phyloP scores from a whole-genome alignment of 2,113 vertebrate genomes.

The Rhynchopsitta pachyrhyncha region DNA sequence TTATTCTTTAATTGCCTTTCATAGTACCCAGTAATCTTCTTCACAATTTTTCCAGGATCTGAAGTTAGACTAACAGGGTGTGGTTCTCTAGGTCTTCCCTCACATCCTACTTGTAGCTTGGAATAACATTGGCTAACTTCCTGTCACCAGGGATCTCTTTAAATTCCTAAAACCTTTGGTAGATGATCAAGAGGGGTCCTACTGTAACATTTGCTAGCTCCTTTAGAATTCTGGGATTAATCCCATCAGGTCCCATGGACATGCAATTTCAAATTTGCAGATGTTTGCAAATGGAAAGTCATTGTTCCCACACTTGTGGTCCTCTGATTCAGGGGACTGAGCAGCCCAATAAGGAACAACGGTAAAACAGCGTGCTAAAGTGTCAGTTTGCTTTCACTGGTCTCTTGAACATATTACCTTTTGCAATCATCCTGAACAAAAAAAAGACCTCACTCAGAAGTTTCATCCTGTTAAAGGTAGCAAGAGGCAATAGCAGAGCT shows the following conservation, averaged over 20 bases:
- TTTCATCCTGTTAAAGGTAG: not conserved
- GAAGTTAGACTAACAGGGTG: not conserved
- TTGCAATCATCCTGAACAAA: not conserved
- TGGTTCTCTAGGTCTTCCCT: not conserved
- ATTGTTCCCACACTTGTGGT: not conserved
- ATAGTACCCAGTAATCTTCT: not conserved
- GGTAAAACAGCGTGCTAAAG: not conserved
- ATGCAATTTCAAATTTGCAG: not conserved
- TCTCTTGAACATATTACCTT: not conserved
- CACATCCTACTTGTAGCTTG: not conserved
- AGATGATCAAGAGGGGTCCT: not conserved
- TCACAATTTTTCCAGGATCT: not conserved
- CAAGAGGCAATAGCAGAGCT: not conserved
- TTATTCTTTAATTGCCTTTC: not conserved
- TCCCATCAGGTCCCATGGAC: not conserved
- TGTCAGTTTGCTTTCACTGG: not conserved
- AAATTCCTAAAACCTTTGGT: not conserved
- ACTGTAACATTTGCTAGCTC: not conserved
- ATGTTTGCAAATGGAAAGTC: not conserved
- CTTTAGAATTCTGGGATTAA: not conserved
- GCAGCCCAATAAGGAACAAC: not conserved
- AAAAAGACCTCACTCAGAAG: not conserved
- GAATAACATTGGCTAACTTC: not conserved
- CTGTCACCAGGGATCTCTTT: not conserved
- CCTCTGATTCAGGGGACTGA: not conserved